Percentiles rank a stretch among this genome's conserved stretches.
These are phyloP conservation scores for Steatornis caripensis DNA, from an alignment of 2,113 vertebrate genomes.

Conservation along the genomic window DNA sequence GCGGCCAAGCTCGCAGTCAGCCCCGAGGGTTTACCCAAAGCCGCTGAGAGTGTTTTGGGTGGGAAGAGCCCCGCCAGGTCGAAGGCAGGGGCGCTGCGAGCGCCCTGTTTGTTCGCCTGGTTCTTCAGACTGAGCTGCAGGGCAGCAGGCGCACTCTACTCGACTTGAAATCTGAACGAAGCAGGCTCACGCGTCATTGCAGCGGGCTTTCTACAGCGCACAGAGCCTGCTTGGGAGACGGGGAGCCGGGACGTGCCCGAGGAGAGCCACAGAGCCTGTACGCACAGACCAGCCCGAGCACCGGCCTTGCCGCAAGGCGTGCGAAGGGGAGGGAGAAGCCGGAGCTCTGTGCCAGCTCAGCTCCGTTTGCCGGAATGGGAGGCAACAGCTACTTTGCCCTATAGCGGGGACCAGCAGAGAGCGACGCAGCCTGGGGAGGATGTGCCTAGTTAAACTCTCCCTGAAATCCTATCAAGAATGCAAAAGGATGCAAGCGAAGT, in stretches of 20 bases:
- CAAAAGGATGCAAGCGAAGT: neutral
- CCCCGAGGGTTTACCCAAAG: neutral
- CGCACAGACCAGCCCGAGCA: rapidly evolving
- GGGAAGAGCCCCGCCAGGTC: neutral
- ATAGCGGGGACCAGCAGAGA: neutral
- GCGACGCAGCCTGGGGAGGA: neutral
- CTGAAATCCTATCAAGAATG: neutral
- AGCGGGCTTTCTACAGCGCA: neutral
- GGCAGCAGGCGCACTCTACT: neutral
- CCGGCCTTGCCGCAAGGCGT: neutral
- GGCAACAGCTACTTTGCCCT: neutral
- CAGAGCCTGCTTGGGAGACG: rapidly evolving
- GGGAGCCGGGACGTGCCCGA: neutral
- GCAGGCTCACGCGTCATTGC: rapidly evolving
- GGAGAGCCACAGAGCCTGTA: neutral
- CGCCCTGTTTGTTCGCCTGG: neutral
- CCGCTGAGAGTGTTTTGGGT: neutral
- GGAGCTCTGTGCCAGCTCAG: neutral
- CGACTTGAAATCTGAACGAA: neutral
- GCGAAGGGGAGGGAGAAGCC: neutral
- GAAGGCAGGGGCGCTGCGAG: neutral
- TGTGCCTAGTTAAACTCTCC: neutral
- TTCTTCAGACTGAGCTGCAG: neutral
- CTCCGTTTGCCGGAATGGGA: neutral
- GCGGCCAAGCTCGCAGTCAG: neutral